phyloP scores from a whole-genome alignment of 2,888 invertebrate species.

The Netelia virgata region DNA sequence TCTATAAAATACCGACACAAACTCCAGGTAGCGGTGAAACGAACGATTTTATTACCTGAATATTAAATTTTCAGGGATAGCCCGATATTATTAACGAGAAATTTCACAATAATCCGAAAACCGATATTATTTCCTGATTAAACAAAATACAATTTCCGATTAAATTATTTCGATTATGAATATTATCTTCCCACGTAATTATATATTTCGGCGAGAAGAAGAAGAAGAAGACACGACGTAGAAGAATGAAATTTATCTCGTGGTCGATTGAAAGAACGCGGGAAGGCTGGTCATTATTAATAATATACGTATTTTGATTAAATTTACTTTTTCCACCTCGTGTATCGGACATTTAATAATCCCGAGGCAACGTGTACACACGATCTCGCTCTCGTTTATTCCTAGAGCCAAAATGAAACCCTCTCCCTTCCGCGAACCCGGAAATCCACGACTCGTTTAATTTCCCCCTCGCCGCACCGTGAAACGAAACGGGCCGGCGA shows the following conservation, averaged over 20 bases:
- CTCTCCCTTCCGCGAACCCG: neutral
- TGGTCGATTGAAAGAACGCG: neutral
- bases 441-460: constrained; percentile 24
- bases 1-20: constrained; percentile 6
- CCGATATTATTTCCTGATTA: neutral
- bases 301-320: neutral
- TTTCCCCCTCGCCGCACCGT: constrained; percentile 2
- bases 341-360: constrained; percentile 7
- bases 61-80: neutral
- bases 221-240: neutral
- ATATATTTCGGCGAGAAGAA: neutral
- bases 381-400: constrained; percentile 26
- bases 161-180: neutral
- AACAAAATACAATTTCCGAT: neutral
- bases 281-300: neutral
- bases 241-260: neutral
- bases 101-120: neutral
- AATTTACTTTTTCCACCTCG: neutral
- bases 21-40: neutral
- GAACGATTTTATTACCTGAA: constrained; percentile 27
- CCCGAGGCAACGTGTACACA: neutral
- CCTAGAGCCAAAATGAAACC: constrained; percentile 4
- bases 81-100: neutral
- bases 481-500: constrained; percentile 5
- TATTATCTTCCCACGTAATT: neutral